phyloP scores from a whole-genome alignment of 1,140 invertebrate species.

The Drosophila novamexicana region DNA sequence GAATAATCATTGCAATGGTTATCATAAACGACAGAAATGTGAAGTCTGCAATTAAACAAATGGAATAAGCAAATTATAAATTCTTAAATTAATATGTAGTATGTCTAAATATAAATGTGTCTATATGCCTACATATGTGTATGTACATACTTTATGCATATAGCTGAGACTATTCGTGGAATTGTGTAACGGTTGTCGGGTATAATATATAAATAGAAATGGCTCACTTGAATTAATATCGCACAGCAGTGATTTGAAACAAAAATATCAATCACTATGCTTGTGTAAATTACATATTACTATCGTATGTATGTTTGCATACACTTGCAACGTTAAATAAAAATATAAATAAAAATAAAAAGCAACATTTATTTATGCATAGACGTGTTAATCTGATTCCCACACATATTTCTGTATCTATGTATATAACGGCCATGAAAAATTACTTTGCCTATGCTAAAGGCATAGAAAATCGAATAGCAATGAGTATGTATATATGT shows the following conservation, averaged over 20 bases:
- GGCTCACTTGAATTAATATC: constrained; percentile 29
- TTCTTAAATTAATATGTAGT: constrained; percentile 2
- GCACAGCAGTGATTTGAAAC: constrained; percentile 21
- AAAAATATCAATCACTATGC: constrained; percentile 5
- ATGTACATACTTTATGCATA: not conserved
- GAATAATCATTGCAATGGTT: not conserved
- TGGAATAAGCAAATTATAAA: not conserved
- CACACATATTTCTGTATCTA: not conserved
- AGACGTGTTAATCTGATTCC: not conserved
- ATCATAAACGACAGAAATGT: not conserved
- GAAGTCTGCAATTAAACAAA: not conserved
- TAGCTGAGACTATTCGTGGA: constrained; percentile 42
- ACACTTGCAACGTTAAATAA: not conserved
- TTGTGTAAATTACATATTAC: not conserved
- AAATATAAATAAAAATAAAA: no score
- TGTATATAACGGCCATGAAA: constrained; percentile 8
- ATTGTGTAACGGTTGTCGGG: constrained; percentile 56
- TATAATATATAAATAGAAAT: constrained; percentile 56
- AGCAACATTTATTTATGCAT: no score
- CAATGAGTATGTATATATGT: constrained; percentile 5
- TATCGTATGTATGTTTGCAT: constrained; percentile 1
- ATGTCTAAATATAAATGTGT: constrained; percentile 15
- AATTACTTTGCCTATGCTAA: constrained; percentile 7
- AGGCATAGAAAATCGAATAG: not conserved
- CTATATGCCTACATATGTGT: constrained; percentile 6